Base-by-base conservation (phyloP, 2,113 vertebrate species). In the Seriola quinqueradiata region DNA sequence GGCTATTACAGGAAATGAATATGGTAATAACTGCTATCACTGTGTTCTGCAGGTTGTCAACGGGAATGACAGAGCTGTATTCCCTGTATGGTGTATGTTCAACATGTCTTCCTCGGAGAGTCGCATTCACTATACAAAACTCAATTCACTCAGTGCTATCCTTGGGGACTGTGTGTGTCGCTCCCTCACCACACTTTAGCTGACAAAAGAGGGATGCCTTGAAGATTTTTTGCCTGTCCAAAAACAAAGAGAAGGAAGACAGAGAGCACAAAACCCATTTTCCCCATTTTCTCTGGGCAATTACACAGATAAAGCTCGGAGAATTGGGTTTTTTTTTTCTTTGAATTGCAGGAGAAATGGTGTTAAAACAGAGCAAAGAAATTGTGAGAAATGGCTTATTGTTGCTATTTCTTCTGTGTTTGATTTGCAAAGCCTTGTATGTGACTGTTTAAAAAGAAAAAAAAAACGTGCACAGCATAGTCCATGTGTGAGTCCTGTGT, bases 221-320 rank as follows among this genome's bases (percentile, higher is more conserved):
- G 72, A 87, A 87, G 70, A 79, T 88, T 82, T 84, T 87, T 87
- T 86, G 72, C 69, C 77, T 75, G 70, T 84, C 81, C 79, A 88
- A 89, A 91, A 88, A 91, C 86, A 91, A 89, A 87, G 83, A 75
- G 3, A 76, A 13, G 34, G 79, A 82, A 85, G 73, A 81, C 85
- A 54, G 70, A 81, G 70, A 84, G 67, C 84, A 86, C 82, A 87
- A 89, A 92, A 90, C 68, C 82, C 66, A 82, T 83, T 90, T 84
- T 71, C 52, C 70, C 82, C 40, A 83, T 84, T 90, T 89, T 92
- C 83, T 89, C 82, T 69, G 61, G 63, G 71, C 89, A 90, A 92
- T 92, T 87, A 92, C 89, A 86, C 79, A 86, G 86, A 92, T 86
- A 91, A 88, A 85, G 79, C 79, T 83, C 5, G 9, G 74, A 82